These are phyloP conservation scores for zebrafish (Danio rerio) DNA, from an alignment of 2,113 vertebrate species.

Conservation along the genomic window DNA sequence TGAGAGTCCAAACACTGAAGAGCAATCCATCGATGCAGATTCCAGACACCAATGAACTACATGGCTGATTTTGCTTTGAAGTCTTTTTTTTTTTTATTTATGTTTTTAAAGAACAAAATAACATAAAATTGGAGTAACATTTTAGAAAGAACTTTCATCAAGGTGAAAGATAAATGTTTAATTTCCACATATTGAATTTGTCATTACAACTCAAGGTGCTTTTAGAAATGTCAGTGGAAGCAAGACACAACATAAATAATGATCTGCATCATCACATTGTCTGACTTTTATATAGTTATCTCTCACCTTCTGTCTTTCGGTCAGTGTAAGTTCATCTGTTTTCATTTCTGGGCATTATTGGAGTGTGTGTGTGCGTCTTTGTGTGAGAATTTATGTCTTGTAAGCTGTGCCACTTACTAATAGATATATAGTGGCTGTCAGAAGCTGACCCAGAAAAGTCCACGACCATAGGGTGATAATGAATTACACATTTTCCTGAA, in stretches of 20 bases:
- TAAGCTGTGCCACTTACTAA: constrained; percentile 16
- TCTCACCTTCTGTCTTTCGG: background rate
- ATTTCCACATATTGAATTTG: background rate
- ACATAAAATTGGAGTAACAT: too few species aligned
- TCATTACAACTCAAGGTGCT: background rate
- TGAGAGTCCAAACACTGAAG: too few species aligned
- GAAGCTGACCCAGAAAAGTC: constrained; percentile 49
- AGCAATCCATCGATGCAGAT: too few species aligned
- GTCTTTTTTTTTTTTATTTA: too few species aligned
- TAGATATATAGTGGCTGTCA: constrained; percentile 54
- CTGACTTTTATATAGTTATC: background rate
- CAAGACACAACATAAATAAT: background rate
- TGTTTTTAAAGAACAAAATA: too few species aligned
- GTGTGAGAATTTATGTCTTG: constrained; percentile 14
- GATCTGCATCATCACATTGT: background rate
- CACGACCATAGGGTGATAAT: background rate
- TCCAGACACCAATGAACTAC: too few species aligned
- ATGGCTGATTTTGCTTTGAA: too few species aligned
- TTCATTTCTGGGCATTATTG: constrained; percentile 3
- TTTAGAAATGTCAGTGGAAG: background rate
- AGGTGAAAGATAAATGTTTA: too few species aligned
- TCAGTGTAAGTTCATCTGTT: constrained; percentile 34
- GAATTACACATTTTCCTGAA: background rate
- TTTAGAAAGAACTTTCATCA: too few species aligned
- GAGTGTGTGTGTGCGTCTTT: too few species aligned